Conservation (phyloP, 2,888 invertebrate genomes). For the Melanchra persicariae region DNA sequence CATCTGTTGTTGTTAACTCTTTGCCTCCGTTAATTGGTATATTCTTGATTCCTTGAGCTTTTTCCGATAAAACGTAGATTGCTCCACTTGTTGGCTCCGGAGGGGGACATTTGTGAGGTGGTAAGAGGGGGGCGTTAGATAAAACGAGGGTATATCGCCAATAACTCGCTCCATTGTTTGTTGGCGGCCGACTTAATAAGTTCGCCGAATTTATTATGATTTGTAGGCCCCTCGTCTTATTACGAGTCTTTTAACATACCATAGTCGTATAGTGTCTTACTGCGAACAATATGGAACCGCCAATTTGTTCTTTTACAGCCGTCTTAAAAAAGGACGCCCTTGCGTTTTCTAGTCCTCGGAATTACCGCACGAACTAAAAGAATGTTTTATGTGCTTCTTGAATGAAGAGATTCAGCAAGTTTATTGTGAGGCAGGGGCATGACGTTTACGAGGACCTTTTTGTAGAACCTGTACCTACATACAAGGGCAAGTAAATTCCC, state of each 20-base stretch:
- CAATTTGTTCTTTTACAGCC: conserved; percentile 78
- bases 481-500: conserved; percentile 5
- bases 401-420: conserved; percentile 67
- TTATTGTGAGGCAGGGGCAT: conserved; percentile 65
- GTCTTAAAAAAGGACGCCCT: conserved; percentile 73
- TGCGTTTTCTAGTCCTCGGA: conserved; percentile 68
- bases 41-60: conserved; percentile 85
- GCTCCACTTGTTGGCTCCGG: conserved; percentile 81
- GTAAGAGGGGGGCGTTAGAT: conserved; percentile 77
- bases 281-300: conserved; percentile 70
- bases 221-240: conserved; percentile 88
- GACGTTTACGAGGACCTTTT: conserved; percentile 59
- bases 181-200: conserved; percentile 90
- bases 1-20: conserved; percentile 77
- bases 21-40: conserved; percentile 84
- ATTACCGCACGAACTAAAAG: conserved; percentile 67
- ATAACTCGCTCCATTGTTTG: conserved; percentile 90
- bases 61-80: conserved; percentile 88
- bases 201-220: conserved; percentile 89
- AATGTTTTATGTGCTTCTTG: conserved; percentile 69
- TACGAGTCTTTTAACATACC: conserved; percentile 83
- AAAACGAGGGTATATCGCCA: conserved; percentile 89
- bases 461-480: conserved; percentile 35
- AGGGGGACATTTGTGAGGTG: conserved; percentile 71
- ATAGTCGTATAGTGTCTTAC: conserved; percentile 72